These are phyloP conservation scores for Monopterus albus DNA, from an alignment of 2,113 vertebrate species.

Conservation along the genomic window DNA sequence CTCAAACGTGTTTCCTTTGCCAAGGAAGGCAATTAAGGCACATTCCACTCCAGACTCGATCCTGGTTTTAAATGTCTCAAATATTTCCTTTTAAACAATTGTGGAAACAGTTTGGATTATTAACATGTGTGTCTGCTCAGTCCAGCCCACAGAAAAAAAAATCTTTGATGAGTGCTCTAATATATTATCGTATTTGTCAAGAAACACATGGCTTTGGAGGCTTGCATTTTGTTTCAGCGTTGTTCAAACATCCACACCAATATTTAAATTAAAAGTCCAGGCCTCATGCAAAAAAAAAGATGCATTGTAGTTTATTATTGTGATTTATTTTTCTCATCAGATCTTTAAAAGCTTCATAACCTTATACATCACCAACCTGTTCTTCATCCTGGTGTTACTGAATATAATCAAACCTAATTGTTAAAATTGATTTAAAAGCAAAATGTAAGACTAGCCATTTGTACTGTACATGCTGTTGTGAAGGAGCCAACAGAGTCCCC, in stretches of 20 bases:
- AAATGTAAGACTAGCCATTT: background rate
- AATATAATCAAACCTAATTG: background rate
- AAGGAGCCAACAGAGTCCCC: conserved; percentile 19
- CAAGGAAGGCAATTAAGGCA: conserved; percentile 79
- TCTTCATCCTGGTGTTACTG: background rate
- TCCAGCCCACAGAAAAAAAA: conserved; percentile 63
- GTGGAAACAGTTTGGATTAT: conserved; percentile 82
- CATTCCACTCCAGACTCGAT: conserved; percentile 73
- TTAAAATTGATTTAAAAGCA: background rate
- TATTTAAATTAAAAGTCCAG: conserved; percentile 15
- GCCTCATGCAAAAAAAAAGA: background rate
- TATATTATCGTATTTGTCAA: conserved; percentile 79
- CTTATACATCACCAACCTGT: background rate
- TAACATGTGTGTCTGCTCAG: conserved; percentile 81
- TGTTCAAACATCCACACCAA: conserved; percentile 31
- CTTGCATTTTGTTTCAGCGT: conserved; percentile 61
- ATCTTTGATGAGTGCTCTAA: conserved; percentile 76
- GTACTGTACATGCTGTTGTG: background rate
- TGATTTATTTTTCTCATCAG: background rate
- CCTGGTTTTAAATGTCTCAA: conserved; percentile 80
- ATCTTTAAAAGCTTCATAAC: background rate
- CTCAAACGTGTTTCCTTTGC: conserved; percentile 56
- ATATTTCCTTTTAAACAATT: conserved; percentile 82
- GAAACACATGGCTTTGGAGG: conserved; percentile 68
- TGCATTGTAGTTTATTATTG: background rate